These are phyloP conservation scores for Monochamus saltuarius DNA, from an alignment of 1,140 invertebrate genomes.

Conservation along the genomic window DNA sequence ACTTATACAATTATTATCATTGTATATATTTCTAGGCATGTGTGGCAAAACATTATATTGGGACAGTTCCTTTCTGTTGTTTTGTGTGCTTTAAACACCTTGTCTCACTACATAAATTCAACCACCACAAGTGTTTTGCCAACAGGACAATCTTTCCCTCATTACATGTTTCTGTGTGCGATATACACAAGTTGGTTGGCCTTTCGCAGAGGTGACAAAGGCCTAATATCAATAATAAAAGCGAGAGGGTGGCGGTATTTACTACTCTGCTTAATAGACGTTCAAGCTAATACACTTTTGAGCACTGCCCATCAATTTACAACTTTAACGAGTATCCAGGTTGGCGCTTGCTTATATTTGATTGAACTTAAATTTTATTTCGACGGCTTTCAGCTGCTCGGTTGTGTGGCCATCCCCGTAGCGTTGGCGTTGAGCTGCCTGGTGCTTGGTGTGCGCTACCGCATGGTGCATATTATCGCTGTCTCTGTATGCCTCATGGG, in stretches of 20 bases:
- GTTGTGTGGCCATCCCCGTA: constrained; percentile 84
- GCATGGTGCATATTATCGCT: constrained; percentile 76
- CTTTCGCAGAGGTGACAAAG: constrained; percentile 64
- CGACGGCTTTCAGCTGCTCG: constrained; percentile 70
- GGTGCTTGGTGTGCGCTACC: constrained; percentile 69
- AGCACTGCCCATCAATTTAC: constrained; percentile 73
- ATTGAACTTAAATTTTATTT: constrained; percentile 4
- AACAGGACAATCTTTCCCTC: constrained; percentile 78
- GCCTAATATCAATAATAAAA: constrained; percentile 66
- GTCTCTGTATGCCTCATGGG: constrained; percentile 80
- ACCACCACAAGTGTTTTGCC: constrained; percentile 69
- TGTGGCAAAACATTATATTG: constrained; percentile 73
- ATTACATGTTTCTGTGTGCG: constrained; percentile 74
- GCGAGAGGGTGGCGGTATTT: constrained; percentile 73
- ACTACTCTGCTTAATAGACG: constrained; percentile 74
- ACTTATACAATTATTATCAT: constrained; percentile 15
- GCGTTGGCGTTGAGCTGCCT: constrained; percentile 74
- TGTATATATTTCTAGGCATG: constrained; percentile 58
- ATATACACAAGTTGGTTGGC: constrained; percentile 75
- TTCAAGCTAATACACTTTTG: constrained; percentile 76
- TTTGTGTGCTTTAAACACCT: constrained; percentile 72
- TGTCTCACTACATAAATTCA: constrained; percentile 72
- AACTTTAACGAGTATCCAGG: constrained; percentile 65
- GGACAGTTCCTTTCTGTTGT: constrained; percentile 76
- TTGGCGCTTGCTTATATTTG: constrained; percentile 38